Percentiles rank a stretch among this genome's conserved stretches.
Conservation (phyloP, 2,888 invertebrate species). For the Leptinotarsa tumamoca region DNA sequence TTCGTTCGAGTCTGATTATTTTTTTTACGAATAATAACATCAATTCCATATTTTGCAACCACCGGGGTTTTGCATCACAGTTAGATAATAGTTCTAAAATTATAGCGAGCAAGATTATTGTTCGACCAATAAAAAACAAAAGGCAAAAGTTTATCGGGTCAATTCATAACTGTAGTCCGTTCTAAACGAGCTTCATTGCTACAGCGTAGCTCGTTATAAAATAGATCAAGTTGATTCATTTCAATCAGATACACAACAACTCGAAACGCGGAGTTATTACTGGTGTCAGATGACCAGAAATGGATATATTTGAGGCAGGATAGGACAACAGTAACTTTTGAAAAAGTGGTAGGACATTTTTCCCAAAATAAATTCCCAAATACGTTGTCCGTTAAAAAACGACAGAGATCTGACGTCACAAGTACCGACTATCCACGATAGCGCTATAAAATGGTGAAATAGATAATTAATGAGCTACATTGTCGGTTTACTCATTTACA, state of each 20-base stretch:
- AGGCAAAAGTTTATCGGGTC: conserved; percentile 19
- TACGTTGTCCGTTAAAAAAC: no score
- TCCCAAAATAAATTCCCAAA: no score
- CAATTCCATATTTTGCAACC: conserved; percentile 16
- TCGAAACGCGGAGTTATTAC: conserved; percentile 5
- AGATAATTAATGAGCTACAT: no score
- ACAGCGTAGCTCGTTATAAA: neutral
- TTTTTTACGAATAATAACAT: conserved; percentile 2
- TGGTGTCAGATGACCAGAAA: conserved; percentile 7
- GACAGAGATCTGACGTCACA: no score
- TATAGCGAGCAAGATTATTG: conserved; percentile 7
- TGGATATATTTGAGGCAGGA: conserved; percentile 1
- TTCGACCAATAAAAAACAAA: conserved; percentile 12
- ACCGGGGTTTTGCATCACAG: conserved; percentile 12
- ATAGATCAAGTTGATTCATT: conserved; percentile 4
- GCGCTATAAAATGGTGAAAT: no score
- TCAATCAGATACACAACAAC: conserved; percentile 6
- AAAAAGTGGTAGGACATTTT: no score
- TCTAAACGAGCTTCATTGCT: conserved; percentile 15
- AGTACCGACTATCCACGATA: no score
- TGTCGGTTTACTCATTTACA: no score
- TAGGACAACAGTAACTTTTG: neutral
- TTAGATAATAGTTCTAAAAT: conserved; percentile 6
- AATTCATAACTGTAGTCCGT: conserved; percentile 14
- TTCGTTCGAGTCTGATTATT: no score